These are phyloP conservation scores for Cherax destructor DNA, from an alignment of 1,140 invertebrate genomes.

Conservation along the genomic window DNA sequence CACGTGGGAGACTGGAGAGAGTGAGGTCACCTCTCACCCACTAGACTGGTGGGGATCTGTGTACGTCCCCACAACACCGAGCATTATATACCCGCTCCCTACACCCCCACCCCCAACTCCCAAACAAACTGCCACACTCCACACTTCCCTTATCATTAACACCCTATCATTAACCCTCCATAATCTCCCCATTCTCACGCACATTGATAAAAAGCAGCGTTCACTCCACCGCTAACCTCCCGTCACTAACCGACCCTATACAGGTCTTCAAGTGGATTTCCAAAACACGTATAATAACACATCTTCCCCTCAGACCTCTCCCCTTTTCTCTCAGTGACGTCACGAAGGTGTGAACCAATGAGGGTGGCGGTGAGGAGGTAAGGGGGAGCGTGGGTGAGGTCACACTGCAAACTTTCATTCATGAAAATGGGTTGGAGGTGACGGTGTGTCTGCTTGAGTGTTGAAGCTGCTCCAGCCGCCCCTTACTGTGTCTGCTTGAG, in stretches of 20 bases:
- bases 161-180: background rate
- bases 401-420: constrained; percentile 23
- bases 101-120: background rate
- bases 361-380: background rate
- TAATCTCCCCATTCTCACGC: constrained; percentile 11
- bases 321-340: background rate
- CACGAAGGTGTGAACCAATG: constrained; percentile 14
- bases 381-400: constrained; percentile 30
- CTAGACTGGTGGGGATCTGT: background rate
- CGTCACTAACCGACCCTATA: background rate
- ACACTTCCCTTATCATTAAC: constrained; percentile 4
- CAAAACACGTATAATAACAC: background rate
- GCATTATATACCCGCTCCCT: background rate
- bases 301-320: background rate
- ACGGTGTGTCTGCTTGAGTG: background rate
- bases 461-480: no score
- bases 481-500: background rate
- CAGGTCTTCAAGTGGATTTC: background rate
- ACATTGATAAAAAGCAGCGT: background rate
- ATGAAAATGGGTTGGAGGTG: constrained; percentile 24
- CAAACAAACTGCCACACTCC: background rate
- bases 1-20: no score
- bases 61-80: no score
- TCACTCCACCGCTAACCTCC: background rate
- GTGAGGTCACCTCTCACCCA: background rate